Evolutionary conservation across 2,113 vertebrate genomes (phyloP).

Genomic region (Acrocephalus kingi): DNA sequence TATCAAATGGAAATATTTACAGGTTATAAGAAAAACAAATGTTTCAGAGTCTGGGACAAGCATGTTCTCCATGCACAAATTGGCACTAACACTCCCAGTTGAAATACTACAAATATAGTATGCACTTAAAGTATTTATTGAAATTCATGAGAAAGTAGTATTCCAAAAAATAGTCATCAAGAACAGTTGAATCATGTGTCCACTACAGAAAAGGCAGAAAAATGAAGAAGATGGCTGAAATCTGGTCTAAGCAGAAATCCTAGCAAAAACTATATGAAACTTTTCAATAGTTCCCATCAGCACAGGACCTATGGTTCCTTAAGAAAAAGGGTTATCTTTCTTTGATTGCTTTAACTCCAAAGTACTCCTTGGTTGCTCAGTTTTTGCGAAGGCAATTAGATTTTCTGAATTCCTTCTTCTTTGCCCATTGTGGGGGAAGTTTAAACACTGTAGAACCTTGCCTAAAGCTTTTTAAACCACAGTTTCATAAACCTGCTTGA

Average conservation of each 20-base stretch:
- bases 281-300: neutral
- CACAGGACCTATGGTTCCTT: neutral
- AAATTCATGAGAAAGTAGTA: neutral
- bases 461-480: neutral
- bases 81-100: neutral
- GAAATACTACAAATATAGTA: neutral
- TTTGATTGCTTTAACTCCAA: neutral
- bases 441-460: neutral
- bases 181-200: neutral
- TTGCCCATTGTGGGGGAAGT: neutral
- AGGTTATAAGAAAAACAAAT: neutral
- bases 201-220: neutral
- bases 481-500: neutral
- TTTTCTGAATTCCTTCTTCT: neutral
- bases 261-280: neutral
- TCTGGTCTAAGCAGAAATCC: neutral
- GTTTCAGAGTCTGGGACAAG: neutral
- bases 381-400: neutral
- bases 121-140: neutral
- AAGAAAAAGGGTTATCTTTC: neutral
- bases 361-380: neutral
- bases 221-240: neutral
- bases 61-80: neutral
- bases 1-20: neutral
- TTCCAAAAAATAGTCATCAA: neutral